phyloP scores from a whole-genome alignment of 2,113 vertebrate species.

The Vulpes ferrilata region DNA sequence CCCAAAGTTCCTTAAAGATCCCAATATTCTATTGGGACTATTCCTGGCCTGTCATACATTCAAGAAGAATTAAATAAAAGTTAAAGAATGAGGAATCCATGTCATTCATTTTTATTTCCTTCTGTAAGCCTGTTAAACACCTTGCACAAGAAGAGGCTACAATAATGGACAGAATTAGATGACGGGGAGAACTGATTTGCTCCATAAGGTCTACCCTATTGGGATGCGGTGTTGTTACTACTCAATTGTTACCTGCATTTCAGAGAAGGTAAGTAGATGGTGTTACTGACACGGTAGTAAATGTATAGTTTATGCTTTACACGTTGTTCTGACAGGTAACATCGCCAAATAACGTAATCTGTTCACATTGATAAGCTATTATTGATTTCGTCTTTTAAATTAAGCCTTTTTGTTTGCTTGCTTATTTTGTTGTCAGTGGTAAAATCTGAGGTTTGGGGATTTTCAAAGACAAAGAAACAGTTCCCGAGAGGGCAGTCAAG shows the following conservation, averaged over 20 bases:
- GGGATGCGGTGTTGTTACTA: not conserved
- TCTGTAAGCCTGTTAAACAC: not conserved
- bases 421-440: constrained; percentile 65
- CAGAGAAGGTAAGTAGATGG: not conserved
- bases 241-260: not conserved
- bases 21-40: not conserved
- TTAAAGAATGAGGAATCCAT: not conserved
- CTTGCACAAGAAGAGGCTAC: not conserved
- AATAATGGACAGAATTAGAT: not conserved
- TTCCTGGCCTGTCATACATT: not conserved
- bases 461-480: constrained; percentile 48
- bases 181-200: not conserved
- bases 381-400: constrained; percentile 30
- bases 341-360: constrained; percentile 29
- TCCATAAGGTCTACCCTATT: not conserved
- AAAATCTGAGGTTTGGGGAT: constrained; percentile 15
- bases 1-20: not conserved
- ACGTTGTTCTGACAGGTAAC: not conserved
- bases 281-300: not conserved
- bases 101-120: constrained; percentile 12
- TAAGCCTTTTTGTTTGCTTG: constrained; percentile 45
- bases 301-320: not conserved
- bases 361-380: not conserved
- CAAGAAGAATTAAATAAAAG: not conserved
- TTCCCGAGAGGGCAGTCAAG: not conserved